phyloP scores from a whole-genome alignment of 2,888 invertebrate species.

The Athalia rosae region DNA sequence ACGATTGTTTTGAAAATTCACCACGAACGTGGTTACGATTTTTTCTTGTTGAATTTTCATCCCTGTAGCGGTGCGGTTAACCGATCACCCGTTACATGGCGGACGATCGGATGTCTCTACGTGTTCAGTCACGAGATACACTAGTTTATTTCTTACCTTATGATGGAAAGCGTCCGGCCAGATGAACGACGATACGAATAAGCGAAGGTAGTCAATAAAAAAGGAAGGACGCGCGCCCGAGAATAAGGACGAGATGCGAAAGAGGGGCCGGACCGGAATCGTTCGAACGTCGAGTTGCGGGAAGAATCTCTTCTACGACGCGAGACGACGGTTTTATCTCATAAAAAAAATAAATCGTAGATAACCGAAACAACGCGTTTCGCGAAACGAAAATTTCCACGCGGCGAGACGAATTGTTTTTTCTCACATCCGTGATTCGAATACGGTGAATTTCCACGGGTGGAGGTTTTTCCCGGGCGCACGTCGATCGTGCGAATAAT shows the following conservation, averaged over 20 bases:
- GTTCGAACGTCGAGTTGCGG: not conserved
- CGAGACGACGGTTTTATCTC: constrained; percentile 29
- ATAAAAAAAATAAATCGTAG: not conserved
- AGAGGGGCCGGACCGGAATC: not conserved
- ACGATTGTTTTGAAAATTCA: no score
- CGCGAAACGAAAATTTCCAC: no score
- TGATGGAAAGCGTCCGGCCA: constrained; percentile 43
- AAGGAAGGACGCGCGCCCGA: constrained; percentile 4
- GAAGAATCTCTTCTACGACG: constrained; percentile 1
- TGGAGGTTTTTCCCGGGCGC: no score
- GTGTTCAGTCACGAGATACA: constrained; percentile 16
- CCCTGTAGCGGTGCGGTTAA: not conserved
- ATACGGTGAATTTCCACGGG: no score
- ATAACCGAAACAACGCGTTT: no score
- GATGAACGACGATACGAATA: constrained; percentile 39
- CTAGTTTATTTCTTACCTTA: constrained; percentile 37
- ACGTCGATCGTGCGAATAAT: no score
- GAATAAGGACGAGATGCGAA: constrained; percentile 27
- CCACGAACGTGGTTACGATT: not conserved
- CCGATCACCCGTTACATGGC: constrained; percentile 19
- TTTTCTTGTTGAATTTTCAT: not conserved
- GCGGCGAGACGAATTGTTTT: no score
- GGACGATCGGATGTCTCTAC: constrained; percentile 9
- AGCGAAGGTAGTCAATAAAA: constrained; percentile 20
- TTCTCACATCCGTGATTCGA: no score